Evolutionary conservation across 1,140 invertebrate species (phyloP), one percentile per base, ranked within the genome.

Genomic region (Drosophila pseudoobscura): DNA sequence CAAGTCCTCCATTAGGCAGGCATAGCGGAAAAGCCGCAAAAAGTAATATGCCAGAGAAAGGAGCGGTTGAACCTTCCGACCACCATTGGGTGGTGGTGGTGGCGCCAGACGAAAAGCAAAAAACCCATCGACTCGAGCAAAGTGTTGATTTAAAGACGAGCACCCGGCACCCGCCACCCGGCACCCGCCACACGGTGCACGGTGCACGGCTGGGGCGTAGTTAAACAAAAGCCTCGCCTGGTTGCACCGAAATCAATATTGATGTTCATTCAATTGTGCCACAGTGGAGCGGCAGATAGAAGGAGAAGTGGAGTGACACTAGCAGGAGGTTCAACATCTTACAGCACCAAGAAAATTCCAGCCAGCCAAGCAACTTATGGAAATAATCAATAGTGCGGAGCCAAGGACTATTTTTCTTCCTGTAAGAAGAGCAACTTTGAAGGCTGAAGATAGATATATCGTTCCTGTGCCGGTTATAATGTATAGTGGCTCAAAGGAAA

Each of bases 161-260:
- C 22, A 31, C 1, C 29, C 24, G 39, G 54, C 51, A 66, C 35
- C 11, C 35, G 24, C 3, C 1, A 24, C 22, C 2, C 17, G 43
- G 56, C 50, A 65, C 29, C 6, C 29, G 29, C 6, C 0, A 2
- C 29, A 31, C 29, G 7, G 7, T 8, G 29, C 7, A 31, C 35
- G 35, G 2, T 39, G 35, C 35, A 13, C 35, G 11, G 11, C 8
- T 39, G 35, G 66, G 68, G 61, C 61, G 44, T 78, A 66, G 59
- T 80, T 80, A 80, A 80, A 80, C 72, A 75, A 80, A 80, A 63
- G 61, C 63, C 59, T 49, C 43, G 49, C 54, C 41, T 56, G 51
- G 50, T 17, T 59, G n/a, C 61, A 73, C 52, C 56, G 63, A 82
- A 82, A 82, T 77, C 73, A 77, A 80, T 82, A 77, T 74, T 73